phyloP scores from a whole-genome alignment of 2,888 invertebrate species.

The Leucania comma region DNA sequence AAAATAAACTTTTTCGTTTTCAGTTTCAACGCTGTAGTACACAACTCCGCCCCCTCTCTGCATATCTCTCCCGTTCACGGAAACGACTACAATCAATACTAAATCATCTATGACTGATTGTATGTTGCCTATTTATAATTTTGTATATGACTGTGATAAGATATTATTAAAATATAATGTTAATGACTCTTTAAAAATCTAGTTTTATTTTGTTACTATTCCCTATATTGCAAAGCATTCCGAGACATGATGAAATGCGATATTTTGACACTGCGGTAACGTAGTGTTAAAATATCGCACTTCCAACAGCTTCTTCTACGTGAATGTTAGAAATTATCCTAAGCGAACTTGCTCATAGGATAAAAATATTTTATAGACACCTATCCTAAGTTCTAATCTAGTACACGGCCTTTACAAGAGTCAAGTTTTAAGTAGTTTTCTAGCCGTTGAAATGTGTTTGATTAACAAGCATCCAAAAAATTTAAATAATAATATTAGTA shows the following conservation, averaged over 20 bases:
- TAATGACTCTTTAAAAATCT: not conserved
- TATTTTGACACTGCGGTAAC: too few relatives aligned
- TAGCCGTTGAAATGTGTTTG: not conserved
- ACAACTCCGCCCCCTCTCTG: constrained; percentile 81
- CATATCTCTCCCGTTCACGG: constrained; percentile 77
- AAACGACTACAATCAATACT: constrained; percentile 75
- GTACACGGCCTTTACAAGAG: not conserved
- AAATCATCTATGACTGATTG: constrained; percentile 15
- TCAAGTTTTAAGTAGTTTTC: not conserved
- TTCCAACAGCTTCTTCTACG: not conserved
- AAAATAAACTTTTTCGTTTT: constrained; percentile 18
- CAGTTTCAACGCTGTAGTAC: constrained; percentile 88
- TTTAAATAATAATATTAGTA: not conserved
- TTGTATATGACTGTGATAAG: not conserved
- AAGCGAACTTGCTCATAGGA: not conserved
- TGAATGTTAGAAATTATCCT: not conserved
- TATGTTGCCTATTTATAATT: constrained; percentile 43
- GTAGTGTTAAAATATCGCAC: not conserved
- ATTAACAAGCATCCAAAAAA: not conserved
- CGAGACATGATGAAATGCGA: not conserved
- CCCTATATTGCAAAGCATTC: not conserved
- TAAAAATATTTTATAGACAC: too few relatives aligned
- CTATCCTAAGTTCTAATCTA: not conserved
- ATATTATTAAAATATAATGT: not conserved
- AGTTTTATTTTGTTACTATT: not conserved